Evolutionary conservation across 1,140 invertebrate species (phyloP), one percentile per base, ranked within the genome.

Genomic region (Homalodisca vitripennis): DNA sequence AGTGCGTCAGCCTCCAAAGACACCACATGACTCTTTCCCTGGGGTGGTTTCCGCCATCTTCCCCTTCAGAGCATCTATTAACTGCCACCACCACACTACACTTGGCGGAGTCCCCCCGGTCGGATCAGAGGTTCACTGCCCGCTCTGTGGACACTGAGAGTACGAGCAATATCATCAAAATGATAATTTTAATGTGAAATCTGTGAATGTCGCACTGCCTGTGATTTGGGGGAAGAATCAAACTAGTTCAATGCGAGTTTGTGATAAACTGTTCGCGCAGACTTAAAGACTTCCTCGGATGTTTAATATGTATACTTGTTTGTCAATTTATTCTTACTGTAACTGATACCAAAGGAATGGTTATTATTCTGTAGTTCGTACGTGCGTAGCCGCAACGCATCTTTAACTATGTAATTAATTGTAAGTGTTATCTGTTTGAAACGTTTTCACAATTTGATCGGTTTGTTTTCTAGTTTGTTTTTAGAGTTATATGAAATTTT

Each of bases 1-100:
- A 70, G 70, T 55, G 71, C 74, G 10, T 74, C 74, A 10, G 71
- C 76, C 63, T 78, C 78, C 32, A 82, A 82, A 57, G 81, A 81
- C 67, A 74, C 77, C 72, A 80, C 80, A 78, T 81, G 80, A 81
- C 80, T 81, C 75, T 80, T 79, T 70, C 80, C 80, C 6, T 81
- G 80, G 80, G 80, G 79, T 74, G 78, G 77, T 34, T 76, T 77
- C 72, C 74, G 75, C 60, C 78, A 73, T 63, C 76, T 75, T 67
- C 76, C 77, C 30, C 71, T 77, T 30, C 78, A 79, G 66, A 79
- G 77, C 72, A 78, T 78, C 26, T 79, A 78, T 63, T 77, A 46
- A 74, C 46, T 22, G 47, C 67, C 67, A 41, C 53, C 51, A 22
- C 51, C 66, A 17, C 20, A 14, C 29, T 34, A 29, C 3, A n/a